These are phyloP conservation scores for Harlomillsia oculata DNA, from an alignment of 1,140 invertebrate species.

Conservation along the genomic window DNA sequence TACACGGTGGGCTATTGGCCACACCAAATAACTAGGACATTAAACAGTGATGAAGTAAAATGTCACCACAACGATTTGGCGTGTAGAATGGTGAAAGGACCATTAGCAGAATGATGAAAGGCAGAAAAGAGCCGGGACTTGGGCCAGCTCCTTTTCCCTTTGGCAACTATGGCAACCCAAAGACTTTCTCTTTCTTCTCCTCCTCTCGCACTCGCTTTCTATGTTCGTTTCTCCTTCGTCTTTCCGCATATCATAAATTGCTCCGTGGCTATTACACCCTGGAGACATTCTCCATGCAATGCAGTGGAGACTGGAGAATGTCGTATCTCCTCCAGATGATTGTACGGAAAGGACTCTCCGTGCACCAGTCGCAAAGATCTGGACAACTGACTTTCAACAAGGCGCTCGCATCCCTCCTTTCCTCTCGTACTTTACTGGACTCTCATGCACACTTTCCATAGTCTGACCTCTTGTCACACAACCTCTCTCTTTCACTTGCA, in stretches of 20 bases:
- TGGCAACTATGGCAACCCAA: constrained; percentile 28
- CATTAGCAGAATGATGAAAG: constrained; percentile 20
- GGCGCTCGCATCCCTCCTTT: background rate
- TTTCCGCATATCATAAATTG: constrained; percentile 30
- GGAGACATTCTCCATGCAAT: constrained; percentile 28
- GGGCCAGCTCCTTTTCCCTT: constrained; percentile 22
- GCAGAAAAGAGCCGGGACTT: constrained; percentile 2
- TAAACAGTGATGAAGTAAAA: constrained; percentile 21
- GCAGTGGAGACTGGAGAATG: constrained; percentile 5
- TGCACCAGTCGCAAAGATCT: background rate
- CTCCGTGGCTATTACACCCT: constrained; percentile 30
- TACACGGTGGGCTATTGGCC: constrained; percentile 9
- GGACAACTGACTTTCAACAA: background rate
- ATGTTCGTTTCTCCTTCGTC: too few relatives aligned
- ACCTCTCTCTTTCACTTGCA: too few relatives aligned
- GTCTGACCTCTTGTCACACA: background rate
- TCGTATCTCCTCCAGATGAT: background rate
- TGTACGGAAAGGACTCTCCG: background rate
- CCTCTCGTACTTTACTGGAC: background rate
- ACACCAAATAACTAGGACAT: constrained; percentile 14
- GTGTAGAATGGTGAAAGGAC: constrained; percentile 20
- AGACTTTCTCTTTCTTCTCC: constrained; percentile 12
- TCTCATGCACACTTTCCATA: background rate
- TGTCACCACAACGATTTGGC: constrained; percentile 21
- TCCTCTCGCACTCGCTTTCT: background rate